phyloP scores from a whole-genome alignment of 1,140 invertebrate genomes.

The Trichogramma pretiosum region DNA sequence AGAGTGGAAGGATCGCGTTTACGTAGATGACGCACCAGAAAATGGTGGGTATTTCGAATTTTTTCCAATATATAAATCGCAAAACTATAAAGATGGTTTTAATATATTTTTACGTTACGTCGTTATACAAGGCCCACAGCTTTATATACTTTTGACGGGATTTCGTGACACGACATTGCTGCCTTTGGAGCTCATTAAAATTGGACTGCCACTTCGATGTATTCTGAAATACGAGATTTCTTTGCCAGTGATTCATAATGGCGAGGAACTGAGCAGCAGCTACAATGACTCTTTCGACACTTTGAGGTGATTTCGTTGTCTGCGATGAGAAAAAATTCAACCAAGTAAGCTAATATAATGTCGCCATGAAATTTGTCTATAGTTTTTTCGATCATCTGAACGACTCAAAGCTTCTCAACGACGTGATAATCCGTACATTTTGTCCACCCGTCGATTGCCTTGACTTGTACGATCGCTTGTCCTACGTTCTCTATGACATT shows the following conservation, averaged over 20 bases:
- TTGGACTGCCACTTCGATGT: conserved; percentile 42
- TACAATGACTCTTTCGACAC: too few species aligned
- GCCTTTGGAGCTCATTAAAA: conserved; percentile 37
- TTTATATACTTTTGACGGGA: conserved; percentile 47
- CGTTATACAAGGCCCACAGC: conserved; percentile 45
- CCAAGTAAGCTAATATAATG: too few species aligned
- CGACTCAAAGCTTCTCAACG: background rate
- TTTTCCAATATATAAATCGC: background rate
- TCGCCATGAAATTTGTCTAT: too few species aligned
- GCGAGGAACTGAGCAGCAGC: too few species aligned
- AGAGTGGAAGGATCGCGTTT: conserved; percentile 47
- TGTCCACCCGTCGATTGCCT: background rate
- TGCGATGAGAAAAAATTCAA: too few species aligned
- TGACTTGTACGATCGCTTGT: conserved; percentile 45
- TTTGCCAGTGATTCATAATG: too few species aligned
- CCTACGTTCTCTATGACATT: conserved; percentile 45
- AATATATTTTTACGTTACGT: too few species aligned
- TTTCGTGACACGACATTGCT: conserved; percentile 43
- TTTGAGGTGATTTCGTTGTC: too few species aligned
- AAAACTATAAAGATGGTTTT: too few species aligned
- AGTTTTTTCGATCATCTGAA: too few species aligned
- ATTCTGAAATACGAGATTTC: too few species aligned
- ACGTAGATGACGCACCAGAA: conserved; percentile 45
- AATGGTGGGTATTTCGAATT: conserved; percentile 19
- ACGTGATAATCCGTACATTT: background rate